Evolutionary conservation across 2,797 vertebrate genomes (phyloP).

Genomic region (Chloroceryle inda): DNA sequence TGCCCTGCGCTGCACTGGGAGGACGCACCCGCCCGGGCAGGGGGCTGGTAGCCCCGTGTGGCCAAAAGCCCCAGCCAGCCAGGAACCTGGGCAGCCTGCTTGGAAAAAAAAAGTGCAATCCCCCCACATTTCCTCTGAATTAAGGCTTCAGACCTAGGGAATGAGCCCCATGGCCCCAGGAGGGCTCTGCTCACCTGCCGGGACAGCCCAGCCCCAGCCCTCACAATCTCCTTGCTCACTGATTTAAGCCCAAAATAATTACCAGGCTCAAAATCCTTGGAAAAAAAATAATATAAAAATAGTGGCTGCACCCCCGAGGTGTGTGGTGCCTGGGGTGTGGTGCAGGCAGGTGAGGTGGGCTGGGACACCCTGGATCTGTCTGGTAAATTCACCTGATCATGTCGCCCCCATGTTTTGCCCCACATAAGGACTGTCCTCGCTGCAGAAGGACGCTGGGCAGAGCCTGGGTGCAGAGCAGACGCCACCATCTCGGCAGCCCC

Average conservation of each 20-base stretch:
- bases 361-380: not conserved
- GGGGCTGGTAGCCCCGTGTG: not conserved
- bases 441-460: not conserved
- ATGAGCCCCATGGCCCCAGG: not conserved
- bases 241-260: not conserved
- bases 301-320: not conserved
- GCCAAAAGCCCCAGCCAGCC: not conserved
- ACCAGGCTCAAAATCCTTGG: not conserved
- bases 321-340: accelerated
- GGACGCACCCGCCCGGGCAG: not conserved
- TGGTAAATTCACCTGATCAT: accelerated
- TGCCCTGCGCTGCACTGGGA: no score
- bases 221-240: accelerated
- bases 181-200: accelerated
- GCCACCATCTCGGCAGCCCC: not conserved
- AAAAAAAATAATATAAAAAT: not conserved
- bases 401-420: not conserved
- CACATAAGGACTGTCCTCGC: not conserved
- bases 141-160: not conserved
- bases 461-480: not conserved
- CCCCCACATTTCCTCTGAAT: not conserved
- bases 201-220: not conserved
- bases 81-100: no score
- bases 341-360: not conserved
- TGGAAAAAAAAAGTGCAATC: not conserved